Conservation (phyloP, 2,888 invertebrate species). For the Andrena fulva region DNA sequence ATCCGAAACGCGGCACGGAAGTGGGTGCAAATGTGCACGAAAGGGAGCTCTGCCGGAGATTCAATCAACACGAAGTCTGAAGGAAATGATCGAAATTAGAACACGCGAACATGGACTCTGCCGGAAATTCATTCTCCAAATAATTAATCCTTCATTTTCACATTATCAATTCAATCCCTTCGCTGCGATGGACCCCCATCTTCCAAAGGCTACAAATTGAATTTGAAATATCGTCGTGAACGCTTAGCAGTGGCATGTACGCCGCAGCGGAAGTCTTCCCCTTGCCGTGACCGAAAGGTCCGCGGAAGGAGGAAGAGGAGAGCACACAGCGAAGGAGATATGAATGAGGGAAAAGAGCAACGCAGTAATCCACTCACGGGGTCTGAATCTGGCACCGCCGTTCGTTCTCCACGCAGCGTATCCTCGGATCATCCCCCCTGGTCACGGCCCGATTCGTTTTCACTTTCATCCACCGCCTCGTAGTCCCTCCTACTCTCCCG, state of each 20-base stretch:
- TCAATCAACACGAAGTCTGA: not conserved
- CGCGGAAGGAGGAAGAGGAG: not conserved
- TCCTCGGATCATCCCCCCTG: slow-evolving; percentile 57
- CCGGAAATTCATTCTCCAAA: no score
- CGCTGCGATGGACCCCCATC: no score
- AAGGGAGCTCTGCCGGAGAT: not conserved
- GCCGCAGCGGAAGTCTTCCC: not conserved
- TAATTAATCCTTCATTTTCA: no score
- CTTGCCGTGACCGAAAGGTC: not conserved
- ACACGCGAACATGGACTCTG: no score
- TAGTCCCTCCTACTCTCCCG: slow-evolving; percentile 47
- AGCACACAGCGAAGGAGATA: not conserved
- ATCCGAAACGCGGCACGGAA: slow-evolving; percentile 53
- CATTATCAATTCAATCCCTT: no score
- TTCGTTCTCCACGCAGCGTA: slow-evolving; percentile 65
- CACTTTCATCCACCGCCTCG: slow-evolving; percentile 71
- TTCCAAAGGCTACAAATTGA: not conserved
- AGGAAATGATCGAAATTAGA: no score
- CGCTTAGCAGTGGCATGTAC: not conserved
- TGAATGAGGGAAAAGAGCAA: not conserved
- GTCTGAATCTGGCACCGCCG: slow-evolving; percentile 48
- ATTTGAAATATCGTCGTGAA: not conserved
- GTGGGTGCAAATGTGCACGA: not conserved
- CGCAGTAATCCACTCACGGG: slow-evolving; percentile 39
- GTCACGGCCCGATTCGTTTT: slow-evolving; percentile 62